Evolutionary conservation across 1,140 invertebrate genomes (phyloP), one percentile per base, ranked within the genome.

Genomic region (Drosophila gunungcola): DNA sequence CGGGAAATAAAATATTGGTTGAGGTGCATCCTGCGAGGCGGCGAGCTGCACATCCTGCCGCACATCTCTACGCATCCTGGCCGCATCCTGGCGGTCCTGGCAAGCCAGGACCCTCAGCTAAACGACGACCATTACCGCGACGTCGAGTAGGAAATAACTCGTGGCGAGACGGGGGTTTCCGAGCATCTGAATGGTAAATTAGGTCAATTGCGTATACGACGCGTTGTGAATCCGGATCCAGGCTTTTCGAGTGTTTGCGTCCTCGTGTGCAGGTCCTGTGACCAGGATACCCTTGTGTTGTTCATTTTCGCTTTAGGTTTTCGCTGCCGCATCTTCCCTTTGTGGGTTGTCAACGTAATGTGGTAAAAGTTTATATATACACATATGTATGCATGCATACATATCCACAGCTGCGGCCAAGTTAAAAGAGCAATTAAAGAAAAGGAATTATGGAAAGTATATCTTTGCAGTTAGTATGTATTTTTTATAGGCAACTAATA

Each of bases 121-220:
- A 81, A 77, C 67, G 78, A 53, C 56, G 78, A 72, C 73, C 67
- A 80, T 82, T 72, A 76, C 58, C 62, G 78, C 53, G 62, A 45
- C 62, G 43, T 51, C 51, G 69, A 62, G 46, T 63, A 48, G 57
- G 51, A 65, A 63, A 77, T 27, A 49, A 61, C 29, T 53, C 16
- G 43, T 12, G 51, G 39, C 9, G 41, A 27, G 25, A 7, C 10
- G 11, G n/a, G 32, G 38, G 16, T 21, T 13, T 11, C 2, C 13
- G 12, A 45, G 16, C 10, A 0, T 12, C 4, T 16, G 21, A 45
- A 10, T 64, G 65, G 13, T 5, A 84, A 84, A 84, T 85, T 77
- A 62, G 81, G 81, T 85, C 81, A 84, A 84, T 77, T 77, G 81
- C 57, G 76, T 70, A 58, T 72, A 74, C 56, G 68, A 62, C 64